Evolutionary conservation across 2,113 vertebrate genomes (phyloP).

Genomic region (Arvicanthis niloticus): DNA sequence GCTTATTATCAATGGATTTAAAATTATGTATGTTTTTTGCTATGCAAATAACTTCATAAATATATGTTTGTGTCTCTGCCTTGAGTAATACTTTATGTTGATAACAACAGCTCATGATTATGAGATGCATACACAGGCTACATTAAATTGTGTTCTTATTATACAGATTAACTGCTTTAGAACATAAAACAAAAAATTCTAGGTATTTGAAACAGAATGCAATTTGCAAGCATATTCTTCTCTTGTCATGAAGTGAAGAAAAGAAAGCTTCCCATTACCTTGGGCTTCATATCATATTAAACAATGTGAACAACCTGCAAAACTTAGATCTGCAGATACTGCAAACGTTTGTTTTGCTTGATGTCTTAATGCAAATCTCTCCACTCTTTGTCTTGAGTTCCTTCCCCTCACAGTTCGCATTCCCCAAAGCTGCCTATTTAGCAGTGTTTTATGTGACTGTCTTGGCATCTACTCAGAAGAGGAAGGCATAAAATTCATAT

Average conservation of each 20-base stretch:
- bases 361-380: conserved; percentile 43
- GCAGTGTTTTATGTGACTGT: conserved; percentile 53
- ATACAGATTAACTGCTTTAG: background rate
- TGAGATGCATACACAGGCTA: background rate
- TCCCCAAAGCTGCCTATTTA: conserved; percentile 60
- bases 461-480: conserved; percentile 72
- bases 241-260: background rate
- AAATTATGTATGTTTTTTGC: background rate
- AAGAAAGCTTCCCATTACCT: background rate
- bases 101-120: background rate
- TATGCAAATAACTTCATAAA: background rate
- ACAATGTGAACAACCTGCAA: conserved; percentile 5
- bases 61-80: background rate
- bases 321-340: background rate
- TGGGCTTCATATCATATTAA: conserved; percentile 7
- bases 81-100: rapidly evolving
- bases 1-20: background rate
- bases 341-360: conserved; percentile 63
- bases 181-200: background rate
- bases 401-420: conserved; percentile 34
- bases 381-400: conserved; percentile 55
- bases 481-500: conserved; percentile 72
- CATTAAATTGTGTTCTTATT: background rate
- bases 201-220: background rate
- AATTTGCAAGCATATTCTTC: background rate